Evolutionary conservation across 2,888 invertebrate genomes (phyloP).

Genomic region (Diloba caeruleocephala): DNA sequence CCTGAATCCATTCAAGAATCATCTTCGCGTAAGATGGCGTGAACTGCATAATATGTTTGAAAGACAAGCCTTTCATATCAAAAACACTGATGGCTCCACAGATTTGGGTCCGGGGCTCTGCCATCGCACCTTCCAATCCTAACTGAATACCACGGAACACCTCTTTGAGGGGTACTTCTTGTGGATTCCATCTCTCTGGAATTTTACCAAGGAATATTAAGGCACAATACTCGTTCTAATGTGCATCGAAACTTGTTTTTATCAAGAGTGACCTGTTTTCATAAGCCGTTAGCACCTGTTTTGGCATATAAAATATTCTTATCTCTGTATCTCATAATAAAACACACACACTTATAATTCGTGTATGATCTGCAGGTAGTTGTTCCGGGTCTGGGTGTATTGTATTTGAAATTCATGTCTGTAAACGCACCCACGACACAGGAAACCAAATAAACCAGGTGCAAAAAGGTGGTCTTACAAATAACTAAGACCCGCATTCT

Average conservation of each 20-base stretch:
- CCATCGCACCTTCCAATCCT: conserved; percentile 92
- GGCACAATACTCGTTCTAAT: conserved; percentile 5
- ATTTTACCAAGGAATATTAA: conserved; percentile 24
- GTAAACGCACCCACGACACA: too few relatives aligned
- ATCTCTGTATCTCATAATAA: too few relatives aligned
- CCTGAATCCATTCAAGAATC: conserved; percentile 92
- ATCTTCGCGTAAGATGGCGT: conserved; percentile 93
- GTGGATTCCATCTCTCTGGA: conserved; percentile 93
- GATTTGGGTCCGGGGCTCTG: conserved; percentile 94
- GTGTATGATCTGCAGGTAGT: too few relatives aligned
- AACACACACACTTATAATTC: too few relatives aligned
- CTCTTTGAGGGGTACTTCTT: conserved; percentile 90
- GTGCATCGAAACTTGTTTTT: conserved; percentile 11
- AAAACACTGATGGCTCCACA: conserved; percentile 92
- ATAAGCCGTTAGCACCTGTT: conserved; percentile 8
- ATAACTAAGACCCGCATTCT: too few relatives aligned
- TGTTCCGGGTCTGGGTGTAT: too few relatives aligned
- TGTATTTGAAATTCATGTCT: too few relatives aligned
- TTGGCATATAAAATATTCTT: conserved; percentile 1
- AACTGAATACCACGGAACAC: conserved; percentile 92
- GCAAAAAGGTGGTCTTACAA: too few relatives aligned
- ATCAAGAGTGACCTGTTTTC: conserved; percentile 1
- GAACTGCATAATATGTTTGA: conserved; percentile 93
- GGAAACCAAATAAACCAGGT: too few relatives aligned
- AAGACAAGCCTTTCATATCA: conserved; percentile 93